These are phyloP conservation scores for Limonius californicus DNA, from an alignment of 1,140 invertebrate species.

Conservation along the genomic window DNA sequence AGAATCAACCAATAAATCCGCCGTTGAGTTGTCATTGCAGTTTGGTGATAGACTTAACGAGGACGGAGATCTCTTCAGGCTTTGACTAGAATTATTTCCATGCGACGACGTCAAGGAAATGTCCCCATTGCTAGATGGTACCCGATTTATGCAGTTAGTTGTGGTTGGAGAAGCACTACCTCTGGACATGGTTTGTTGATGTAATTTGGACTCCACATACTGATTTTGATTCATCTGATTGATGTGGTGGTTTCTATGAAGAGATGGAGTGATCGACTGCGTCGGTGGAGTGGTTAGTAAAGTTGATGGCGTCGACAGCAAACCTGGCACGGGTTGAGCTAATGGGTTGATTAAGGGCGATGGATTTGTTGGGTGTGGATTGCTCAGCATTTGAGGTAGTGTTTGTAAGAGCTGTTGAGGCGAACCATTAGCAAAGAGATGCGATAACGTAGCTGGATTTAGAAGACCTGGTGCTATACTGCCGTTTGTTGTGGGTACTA, in stretches of 20 bases:
- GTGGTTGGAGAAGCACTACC: slow-evolving; percentile 10
- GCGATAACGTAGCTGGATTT: slow-evolving; percentile 61
- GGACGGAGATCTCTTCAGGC: slow-evolving; percentile 47
- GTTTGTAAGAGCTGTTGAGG: slow-evolving; percentile 61
- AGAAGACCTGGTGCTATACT: slow-evolving; percentile 49
- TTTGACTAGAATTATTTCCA: slow-evolving; percentile 51
- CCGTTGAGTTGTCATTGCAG: slow-evolving; percentile 55
- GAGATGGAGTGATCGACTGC: slow-evolving; percentile 34
- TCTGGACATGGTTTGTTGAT: slow-evolving; percentile 25
- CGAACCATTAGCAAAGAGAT: slow-evolving; percentile 66
- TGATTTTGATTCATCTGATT: slow-evolving; percentile 30
- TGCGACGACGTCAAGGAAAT: slow-evolving; percentile 70
- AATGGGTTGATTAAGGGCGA: slow-evolving; percentile 45
- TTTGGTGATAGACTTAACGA: slow-evolving; percentile 53
- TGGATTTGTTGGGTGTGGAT: slow-evolving; percentile 42
- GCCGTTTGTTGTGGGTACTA: slow-evolving; percentile 29
- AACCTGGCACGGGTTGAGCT: slow-evolving; percentile 47
- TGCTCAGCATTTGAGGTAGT: slow-evolving; percentile 56
- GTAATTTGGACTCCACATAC: slow-evolving; percentile 37
- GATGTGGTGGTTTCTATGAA: slow-evolving; percentile 13
- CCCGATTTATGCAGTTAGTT: slow-evolving; percentile 52
- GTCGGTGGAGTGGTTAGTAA: slow-evolving; percentile 47
- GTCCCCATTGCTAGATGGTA: slow-evolving; percentile 71
- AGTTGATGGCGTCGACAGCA: slow-evolving; percentile 46
- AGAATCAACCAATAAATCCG: slow-evolving; percentile 74